phyloP scores from a whole-genome alignment of 2,113 vertebrate genomes.

The Caretta caretta region DNA sequence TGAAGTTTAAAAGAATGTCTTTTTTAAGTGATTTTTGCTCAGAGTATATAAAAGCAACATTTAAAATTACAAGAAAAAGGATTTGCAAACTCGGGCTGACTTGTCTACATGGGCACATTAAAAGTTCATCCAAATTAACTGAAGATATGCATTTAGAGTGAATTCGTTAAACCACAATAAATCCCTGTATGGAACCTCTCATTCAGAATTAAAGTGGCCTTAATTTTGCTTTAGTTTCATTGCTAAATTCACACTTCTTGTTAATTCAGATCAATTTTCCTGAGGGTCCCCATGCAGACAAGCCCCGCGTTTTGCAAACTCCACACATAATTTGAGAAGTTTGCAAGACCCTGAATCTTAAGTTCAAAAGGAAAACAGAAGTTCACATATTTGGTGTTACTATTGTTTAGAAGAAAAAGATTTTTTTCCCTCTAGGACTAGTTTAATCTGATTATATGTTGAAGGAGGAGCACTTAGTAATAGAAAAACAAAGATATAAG shows the following conservation, averaged over 20 bases:
- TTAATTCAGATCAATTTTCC: neutral
- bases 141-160: neutral
- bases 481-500: neutral
- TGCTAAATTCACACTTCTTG: neutral
- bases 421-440: neutral
- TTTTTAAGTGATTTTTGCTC: neutral
- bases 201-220: neutral
- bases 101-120: neutral
- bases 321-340: fast-evolving
- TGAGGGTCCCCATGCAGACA: neutral
- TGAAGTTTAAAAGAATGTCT: neutral
- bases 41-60: neutral
- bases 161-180: neutral
- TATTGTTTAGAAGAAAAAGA: neutral
- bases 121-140: neutral
- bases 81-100: too few relatives aligned
- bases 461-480: neutral
- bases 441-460: neutral
- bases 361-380: fast-evolving
- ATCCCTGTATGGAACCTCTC: too few relatives aligned
- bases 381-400: neutral
- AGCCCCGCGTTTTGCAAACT: neutral
- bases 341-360: neutral
- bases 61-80: neutral
- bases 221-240: neutral